Base-by-base conservation (phyloP, 2,888 invertebrate genomes). In the Sympetrum striolatum region DNA sequence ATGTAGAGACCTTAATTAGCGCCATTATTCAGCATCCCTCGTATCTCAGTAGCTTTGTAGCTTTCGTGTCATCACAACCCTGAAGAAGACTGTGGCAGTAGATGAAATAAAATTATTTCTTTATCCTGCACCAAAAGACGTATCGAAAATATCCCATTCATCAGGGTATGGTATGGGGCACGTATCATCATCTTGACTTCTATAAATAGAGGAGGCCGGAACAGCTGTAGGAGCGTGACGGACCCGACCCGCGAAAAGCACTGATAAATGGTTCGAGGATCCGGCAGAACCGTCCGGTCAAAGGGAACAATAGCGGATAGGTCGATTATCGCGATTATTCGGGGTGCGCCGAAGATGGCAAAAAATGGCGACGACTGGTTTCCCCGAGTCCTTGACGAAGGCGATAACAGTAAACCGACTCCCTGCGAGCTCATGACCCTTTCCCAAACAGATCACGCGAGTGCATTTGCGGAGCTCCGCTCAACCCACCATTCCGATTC, bases 391-490 rank as follows among this genome's bases (percentile, higher is more conserved):
- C 73, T 73, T 73, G 60, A 82, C 60, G 86, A 44, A 44, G 86
- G 60, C 86, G 60, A 60, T 64, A 86, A 86, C 86, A 86, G 86
- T 86, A 60, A 86, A 86, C 60, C 86, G 37, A 37, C 86, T 82
- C 48, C 86, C 39, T 58, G 35, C 14, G 35, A 18, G 82, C 58
- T 14, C 82, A 39, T 64, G 86, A 86, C 86, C 86, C 86, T 60
- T 64, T 60, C 86, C 86, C 86, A 86, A 86, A 86, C 86, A 82
- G 82, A 86, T 86, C 64, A 64, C 86, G 86, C 60, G 86, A 86
- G 86, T 86, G 86, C 86, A 86, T 64, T 58, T 35, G 82, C 58
- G 58, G 58, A 48, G 48, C 44, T 81, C 48, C 39, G 10, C 81
- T 48, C 80, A 80, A 80, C 80, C 80, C 80, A 80, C 44, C 81